phyloP scores from a whole-genome alignment of 2,113 vertebrate genomes.

The Lanius ludovicianus region DNA sequence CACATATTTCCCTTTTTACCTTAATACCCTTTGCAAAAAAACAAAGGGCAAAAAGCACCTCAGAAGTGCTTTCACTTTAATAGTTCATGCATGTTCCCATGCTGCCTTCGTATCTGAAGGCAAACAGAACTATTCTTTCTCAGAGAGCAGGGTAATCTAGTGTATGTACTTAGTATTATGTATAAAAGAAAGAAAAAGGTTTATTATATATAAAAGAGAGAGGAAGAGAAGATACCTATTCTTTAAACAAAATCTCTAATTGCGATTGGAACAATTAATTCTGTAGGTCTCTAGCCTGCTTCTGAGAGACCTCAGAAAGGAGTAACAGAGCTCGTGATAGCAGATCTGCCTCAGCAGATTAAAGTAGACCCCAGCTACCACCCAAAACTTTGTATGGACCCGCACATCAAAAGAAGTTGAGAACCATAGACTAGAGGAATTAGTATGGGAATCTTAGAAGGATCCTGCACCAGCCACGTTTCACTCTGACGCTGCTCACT shows the following conservation, averaged over 20 bases:
- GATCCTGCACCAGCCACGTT: not conserved
- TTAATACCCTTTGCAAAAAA: not conserved
- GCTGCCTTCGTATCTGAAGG: not conserved
- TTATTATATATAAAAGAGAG: not conserved
- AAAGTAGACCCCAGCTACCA: not conserved
- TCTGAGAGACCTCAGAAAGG: not conserved
- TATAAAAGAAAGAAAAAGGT: not conserved
- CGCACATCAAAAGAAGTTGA: not conserved
- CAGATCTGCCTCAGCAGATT: not conserved
- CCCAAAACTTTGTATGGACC: not conserved
- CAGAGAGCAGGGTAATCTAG: not conserved
- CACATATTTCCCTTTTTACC: constrained; percentile 6
- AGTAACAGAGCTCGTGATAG: not conserved
- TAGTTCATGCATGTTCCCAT: not conserved
- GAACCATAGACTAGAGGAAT: not conserved
- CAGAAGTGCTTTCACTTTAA: not conserved
- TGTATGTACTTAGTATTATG: not conserved
- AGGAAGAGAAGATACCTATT: not conserved
- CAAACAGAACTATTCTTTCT: not conserved
- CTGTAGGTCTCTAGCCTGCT: not conserved
- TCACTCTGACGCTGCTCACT: not conserved
- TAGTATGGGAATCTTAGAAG: not conserved
- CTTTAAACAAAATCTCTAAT: not conserved
- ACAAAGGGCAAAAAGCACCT: not conserved
- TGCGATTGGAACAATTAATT: not conserved